Evolutionary conservation across 30 jellyfish, hydroid and myxozoan genomes (phyloP), one percentile per base, ranked within the genome.

Genomic region (Chironex yamaguchii): DNA sequence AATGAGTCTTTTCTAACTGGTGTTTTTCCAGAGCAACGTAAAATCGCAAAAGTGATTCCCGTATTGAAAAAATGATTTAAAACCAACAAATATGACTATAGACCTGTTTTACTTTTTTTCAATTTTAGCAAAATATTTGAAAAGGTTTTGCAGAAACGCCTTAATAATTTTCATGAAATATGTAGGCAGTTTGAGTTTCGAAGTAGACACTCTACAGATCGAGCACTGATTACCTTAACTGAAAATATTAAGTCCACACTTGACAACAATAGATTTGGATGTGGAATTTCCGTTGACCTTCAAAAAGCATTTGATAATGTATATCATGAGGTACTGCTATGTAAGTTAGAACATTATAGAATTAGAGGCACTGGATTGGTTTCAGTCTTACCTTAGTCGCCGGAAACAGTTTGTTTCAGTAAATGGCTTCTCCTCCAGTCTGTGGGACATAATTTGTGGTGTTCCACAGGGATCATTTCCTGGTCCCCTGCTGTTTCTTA

Each of bases 381-480:
- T 76, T 76, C 26, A 79, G 26, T 79, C 90, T 42, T 81, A 81
- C 71, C 33, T 81, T 42, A 34, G 53, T 26, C 54, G 67, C n/a
- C 84, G 91, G 77, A 81, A 81, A 81, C 76, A 81, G 33, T 81
- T 81, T 81, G 76, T 81, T 34, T 81, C 84, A 30, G 82, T 79
- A 31, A 79, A 79, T 79, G 82, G 90, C 27, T 81, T 62, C 33
- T 79, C 71, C 49, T 79, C 81, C 26, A 62, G 81, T 4, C 2
- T 54, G 54, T 62, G 90, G 62, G 76, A 34, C 29, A 79, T 81
- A 81, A 25, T 76, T 27, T 81, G 84, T 42, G 50, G 76, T 81
- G 84, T 48, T 66, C 91, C 91, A 49, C 91, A 62, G 82, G 90
- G 90, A 22, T 79, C 90, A 30, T 81, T 31, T 52, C 82, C 62